A percentile compares a stretch with the other conserved stretches of the same genome.
phyloP scores from a whole-genome alignment of 2,797 vertebrate genomes.

The Sciurus vulgaris region DNA sequence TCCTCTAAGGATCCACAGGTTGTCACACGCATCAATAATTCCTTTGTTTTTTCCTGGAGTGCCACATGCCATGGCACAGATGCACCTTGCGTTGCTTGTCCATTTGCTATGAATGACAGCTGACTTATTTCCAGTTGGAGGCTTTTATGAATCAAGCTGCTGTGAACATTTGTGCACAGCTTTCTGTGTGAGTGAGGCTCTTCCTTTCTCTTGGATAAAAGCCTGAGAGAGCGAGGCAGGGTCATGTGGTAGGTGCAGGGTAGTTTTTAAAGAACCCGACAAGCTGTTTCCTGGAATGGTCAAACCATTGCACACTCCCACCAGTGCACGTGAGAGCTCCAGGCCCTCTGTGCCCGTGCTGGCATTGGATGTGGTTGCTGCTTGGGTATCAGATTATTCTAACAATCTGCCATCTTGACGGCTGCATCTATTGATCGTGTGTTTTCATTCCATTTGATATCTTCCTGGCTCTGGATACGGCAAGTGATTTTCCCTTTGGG shows the following conservation, averaged over 20 bases:
- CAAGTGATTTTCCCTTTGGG: not conserved
- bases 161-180: not conserved
- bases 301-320: not conserved
- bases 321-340: rapidly evolving
- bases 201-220: not conserved
- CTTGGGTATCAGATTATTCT: too few relatives aligned
- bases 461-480: not conserved
- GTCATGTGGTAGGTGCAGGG: too few relatives aligned
- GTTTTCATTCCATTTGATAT: not conserved
- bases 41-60: not conserved
- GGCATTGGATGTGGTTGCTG: not conserved
- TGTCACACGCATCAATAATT: too few relatives aligned
- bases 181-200: not conserved
- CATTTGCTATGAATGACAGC: not conserved
- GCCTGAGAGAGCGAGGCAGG: not conserved
- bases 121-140: not conserved
- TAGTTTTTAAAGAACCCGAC: not conserved
- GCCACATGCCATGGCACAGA: not conserved
- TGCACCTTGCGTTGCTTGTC: not conserved
- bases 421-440: too few relatives aligned
- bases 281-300: not conserved
- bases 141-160: not conserved
- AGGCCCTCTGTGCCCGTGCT: rapidly evolving
- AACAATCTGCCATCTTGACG: not conserved
- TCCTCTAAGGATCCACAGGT: not conserved